Base-by-base conservation (phyloP, 2,113 vertebrate genomes). In the Acinonyx jubatus region DNA sequence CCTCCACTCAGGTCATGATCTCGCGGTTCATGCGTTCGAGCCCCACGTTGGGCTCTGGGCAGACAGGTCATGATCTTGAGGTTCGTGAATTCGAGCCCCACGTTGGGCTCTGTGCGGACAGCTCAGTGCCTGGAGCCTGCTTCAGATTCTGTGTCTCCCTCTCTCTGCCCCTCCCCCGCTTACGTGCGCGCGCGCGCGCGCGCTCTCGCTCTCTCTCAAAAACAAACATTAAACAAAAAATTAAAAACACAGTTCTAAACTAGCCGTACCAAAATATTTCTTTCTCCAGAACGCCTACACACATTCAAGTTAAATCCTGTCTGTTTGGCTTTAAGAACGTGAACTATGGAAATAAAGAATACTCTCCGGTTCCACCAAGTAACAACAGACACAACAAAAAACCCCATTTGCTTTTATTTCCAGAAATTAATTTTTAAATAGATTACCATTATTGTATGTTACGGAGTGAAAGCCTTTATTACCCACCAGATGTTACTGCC, bases 401-500 rank as follows among this genome's bases (percentile, higher is more conserved):
- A 21, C 2, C 13, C 74, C 61, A 91, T 21, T 31, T 25, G 13
- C 41, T 55, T 86, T 81, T 27, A 61, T 27, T 79, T 65, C 71
- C 41, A 94, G 66, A 92, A 57, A 89, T 86, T 52, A 97, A 95
- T 83, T 92, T 93, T 98, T 92, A 94, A 89, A n/a, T 7, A 93
- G 92, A 80, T 36, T 4, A 52, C 79, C 21, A 55, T 61, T 18
- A 80, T 73, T 48, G 6, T 66, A 55, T 16, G 33, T 89, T 48
- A 74, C 0, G 8, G 15, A n/a, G 16, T 14, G 1, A 0, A 74
- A 81, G 89, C 38, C 80, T 69, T 80, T 8, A 33, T 61, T 81
- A 99, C 99, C 98, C 97, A 99, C 99, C 98, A 90, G 99, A 99
- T 0, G 99, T 99, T 68, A 99, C 99, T 63, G 99, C 99, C 13